Base-by-base conservation (phyloP, 1,140 invertebrate genomes). In the Drosophila varians region DNA sequence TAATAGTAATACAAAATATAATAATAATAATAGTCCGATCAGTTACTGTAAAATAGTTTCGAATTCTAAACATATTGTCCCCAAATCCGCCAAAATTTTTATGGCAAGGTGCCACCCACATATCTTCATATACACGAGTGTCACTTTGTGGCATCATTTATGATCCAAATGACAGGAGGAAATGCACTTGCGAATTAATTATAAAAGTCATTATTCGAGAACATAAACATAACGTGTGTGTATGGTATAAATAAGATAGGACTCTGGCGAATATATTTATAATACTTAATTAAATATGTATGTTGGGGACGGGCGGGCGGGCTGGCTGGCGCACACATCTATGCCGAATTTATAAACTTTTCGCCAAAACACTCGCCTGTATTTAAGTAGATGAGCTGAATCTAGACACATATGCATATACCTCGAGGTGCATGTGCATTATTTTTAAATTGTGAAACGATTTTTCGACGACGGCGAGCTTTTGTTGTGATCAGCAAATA, bases 401-500 rank as follows among this genome's bases (percentile, higher is more conserved):
- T 64, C 61, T 65, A 49, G 40, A 58, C 61, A 66, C 57, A 65
- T 75, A 65, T 56, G 42, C 58, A 28, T 26, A 40, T 34, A 49
- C 40, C 65, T 25, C 45, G 49, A 73, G 74, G 45, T 82, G 77
- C 77, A 80, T 80, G 76, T 80, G 77, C 69, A 82, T 82, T 82
- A 82, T 82, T 82, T 82, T 82, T 82, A 82, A 82, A 82, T 77
- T 82, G 61, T 64, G 57, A 69, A 76, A 75, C 56, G 64, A 61
- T 58, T 71, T 79, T 82, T 66, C 66, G 58, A 68, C n/a, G n/a
- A n/a, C n/a, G 55, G 66, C 60, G 49, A 82, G 80, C 68, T 69
- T 74, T 82, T 82, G 78, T 82, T 82, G 78, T 82, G 78, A 82
- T 82, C 78, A 69, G 79, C 56, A 69, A 82, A 82, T 82, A 82